Evolutionary conservation across 1,140 invertebrate species (phyloP).

Genomic region (Megalonaias nervosa): DNA sequence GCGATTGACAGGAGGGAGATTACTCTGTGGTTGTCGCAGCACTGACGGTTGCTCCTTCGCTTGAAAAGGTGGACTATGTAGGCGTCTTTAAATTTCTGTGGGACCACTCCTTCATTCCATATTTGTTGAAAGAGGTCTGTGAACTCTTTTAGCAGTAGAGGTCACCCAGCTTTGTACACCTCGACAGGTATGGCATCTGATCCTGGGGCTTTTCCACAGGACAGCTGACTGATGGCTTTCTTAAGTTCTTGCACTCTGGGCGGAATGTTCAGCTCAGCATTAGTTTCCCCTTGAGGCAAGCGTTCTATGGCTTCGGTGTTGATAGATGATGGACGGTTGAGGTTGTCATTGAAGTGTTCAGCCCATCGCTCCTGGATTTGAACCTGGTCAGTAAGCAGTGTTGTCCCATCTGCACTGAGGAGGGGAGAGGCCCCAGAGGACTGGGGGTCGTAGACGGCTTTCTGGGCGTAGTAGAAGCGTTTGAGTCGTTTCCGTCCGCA

Average conservation of each 20-base stretch:
- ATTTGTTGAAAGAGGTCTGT: too few relatives aligned
- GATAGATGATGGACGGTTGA: constrained; percentile 2
- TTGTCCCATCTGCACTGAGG: constrained; percentile 1
- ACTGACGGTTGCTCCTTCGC: too few relatives aligned
- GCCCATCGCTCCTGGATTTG: constrained; percentile 17
- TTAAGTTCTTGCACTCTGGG: not conserved
- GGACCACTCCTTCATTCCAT: too few relatives aligned
- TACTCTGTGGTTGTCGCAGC: too few relatives aligned
- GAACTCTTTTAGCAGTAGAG: too few relatives aligned
- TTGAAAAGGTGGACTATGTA: too few relatives aligned
- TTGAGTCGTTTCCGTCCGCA: too few relatives aligned
- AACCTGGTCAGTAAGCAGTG: not conserved
- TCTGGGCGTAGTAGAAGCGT: too few relatives aligned
- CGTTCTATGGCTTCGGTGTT: constrained; percentile 7
- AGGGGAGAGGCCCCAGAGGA: not conserved
- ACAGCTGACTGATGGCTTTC: not conserved
- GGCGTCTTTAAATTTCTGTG: too few relatives aligned
- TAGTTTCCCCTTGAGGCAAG: constrained; percentile 8
- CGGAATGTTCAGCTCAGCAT: not conserved
- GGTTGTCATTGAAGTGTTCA: constrained; percentile 3
- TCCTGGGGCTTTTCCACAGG: not conserved
- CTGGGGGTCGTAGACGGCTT: too few relatives aligned
- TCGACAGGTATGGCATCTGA: constrained; percentile 14
- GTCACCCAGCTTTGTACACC: constrained; percentile 12
- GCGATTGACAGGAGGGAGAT: too few relatives aligned